Evolutionary conservation across 2,888 invertebrate genomes (phyloP), one percentile per base, ranked within the genome.

Genomic region (Drosophila mulleri): DNA sequence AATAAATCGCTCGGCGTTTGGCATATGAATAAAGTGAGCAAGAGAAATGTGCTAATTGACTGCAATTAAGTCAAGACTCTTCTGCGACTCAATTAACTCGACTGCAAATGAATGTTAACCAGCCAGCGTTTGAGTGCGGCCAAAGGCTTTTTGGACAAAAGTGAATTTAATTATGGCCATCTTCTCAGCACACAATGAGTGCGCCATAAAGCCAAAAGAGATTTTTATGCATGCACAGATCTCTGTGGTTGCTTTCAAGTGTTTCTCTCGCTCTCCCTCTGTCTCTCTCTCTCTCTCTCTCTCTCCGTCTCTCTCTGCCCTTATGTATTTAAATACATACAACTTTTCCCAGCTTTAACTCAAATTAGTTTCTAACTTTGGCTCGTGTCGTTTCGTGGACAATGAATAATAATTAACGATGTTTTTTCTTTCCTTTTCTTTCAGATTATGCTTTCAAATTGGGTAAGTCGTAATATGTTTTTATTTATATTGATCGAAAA

Each of bases 21-120:
- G 39, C 63, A 48, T 59, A 48, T 50, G 41, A 80, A 72, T 52
- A 47, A 68, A 71, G 50, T 57, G 44, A 60, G 63, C 50, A 72
- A 54, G 44, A n/a, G 47, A 63, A 70, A 42, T 62, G 57, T 61
- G 66, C 65, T 60, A 71, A 81, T 74, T 74, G 74, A 60, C 54
- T 75, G 75, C 82, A 87, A 83, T 89, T 81, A 83, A 87, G 70
- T 53, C 48, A 44, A 60, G 56, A 26, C 56, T 75, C 44, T 52
- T 56, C 57, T 65, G 54, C 16, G 61, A 59, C 59, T 65, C 70
- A 75, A 79, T 76, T 76, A 76, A 61, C 45, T 68, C 50, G 63
- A 70, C 48, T 58, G 66, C 47, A 63, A 64, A 67, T 67, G 61
- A 75, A 69, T 50, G 62, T 45, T 45, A 76, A 75, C 52, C 52